These are phyloP conservation scores for Bombus superbus DNA, from an alignment of 1,140 invertebrate genomes.

Conservation along the genomic window DNA sequence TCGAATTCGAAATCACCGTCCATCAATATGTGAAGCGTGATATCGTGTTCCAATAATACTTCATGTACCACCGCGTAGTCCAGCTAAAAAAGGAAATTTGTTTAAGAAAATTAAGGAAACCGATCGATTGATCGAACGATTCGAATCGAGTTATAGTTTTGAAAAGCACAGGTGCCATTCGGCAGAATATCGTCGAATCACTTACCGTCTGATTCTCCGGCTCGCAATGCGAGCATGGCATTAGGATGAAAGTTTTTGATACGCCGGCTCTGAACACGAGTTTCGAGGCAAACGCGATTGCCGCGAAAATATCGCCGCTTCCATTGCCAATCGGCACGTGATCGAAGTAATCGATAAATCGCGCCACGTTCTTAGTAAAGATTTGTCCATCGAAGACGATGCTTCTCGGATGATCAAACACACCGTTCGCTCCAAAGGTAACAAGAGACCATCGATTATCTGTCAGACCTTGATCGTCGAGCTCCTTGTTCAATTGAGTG, in stretches of 20 bases:
- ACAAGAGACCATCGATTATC: slow-evolving; percentile 91
- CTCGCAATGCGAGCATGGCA: slow-evolving; percentile 91
- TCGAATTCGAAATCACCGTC: slow-evolving; percentile 89
- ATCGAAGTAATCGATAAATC: slow-evolving; percentile 86
- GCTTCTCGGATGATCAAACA: slow-evolving; percentile 87
- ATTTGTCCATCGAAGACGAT: slow-evolving; percentile 87
- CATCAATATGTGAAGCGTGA: slow-evolving; percentile 92
- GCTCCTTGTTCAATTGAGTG: slow-evolving; percentile 86
- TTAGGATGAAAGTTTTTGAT: slow-evolving; percentile 91
- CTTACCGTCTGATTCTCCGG: slow-evolving; percentile 86
- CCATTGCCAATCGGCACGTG: slow-evolving; percentile 86
- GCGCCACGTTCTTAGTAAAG: slow-evolving; percentile 84
- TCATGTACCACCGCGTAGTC: slow-evolving; percentile 91
- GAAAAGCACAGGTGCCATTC: neutral
- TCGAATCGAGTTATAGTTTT: too few species aligned
- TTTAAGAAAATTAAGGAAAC: too few species aligned
- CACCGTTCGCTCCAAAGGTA: slow-evolving; percentile 89
- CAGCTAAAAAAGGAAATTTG: slow-evolving; percentile 80
- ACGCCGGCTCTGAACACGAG: slow-evolving; percentile 92
- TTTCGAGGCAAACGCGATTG: slow-evolving; percentile 88
- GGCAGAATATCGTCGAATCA: neutral
- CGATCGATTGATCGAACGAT: neutral
- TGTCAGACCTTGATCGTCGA: slow-evolving; percentile 84
- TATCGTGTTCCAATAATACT: slow-evolving; percentile 90
- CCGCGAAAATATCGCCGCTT: slow-evolving; percentile 88